Evolutionary conservation across 2,113 vertebrate species (phyloP).

Genomic region (Clarias gariepinus): DNA sequence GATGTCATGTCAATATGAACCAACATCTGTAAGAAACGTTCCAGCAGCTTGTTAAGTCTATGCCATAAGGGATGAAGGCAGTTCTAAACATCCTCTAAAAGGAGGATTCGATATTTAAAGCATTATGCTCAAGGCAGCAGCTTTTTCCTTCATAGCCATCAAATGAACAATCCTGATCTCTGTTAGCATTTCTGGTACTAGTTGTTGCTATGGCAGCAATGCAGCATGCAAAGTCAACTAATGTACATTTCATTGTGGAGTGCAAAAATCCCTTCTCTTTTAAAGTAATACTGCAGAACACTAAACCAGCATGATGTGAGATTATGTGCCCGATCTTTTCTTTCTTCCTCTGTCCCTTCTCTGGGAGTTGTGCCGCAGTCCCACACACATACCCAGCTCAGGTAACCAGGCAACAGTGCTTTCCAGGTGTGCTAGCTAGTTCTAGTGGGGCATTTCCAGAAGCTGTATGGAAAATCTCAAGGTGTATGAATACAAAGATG

Average conservation of each 20-base stretch:
- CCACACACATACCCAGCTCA: constrained; percentile 11
- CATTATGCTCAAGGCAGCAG: neutral
- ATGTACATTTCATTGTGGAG: neutral
- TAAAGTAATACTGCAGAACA: constrained; percentile 21
- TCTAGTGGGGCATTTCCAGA: constrained; percentile 32
- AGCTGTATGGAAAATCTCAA: constrained; percentile 38
- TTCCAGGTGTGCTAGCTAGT: constrained; percentile 11
- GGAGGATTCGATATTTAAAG: neutral
- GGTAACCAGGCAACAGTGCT: constrained; percentile 56
- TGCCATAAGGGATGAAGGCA: no score
- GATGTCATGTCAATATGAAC: no score
- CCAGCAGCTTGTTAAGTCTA: no score
- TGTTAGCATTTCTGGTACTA: constrained; percentile 13
- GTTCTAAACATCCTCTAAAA: no score
- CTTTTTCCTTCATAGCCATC: neutral
- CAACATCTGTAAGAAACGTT: no score
- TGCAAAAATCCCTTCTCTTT: neutral
- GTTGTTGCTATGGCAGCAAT: constrained; percentile 27
- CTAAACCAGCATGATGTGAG: neutral
- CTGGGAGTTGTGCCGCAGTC: constrained; percentile 24
- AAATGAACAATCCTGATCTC: neutral
- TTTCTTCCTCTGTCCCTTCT: constrained; percentile 9
- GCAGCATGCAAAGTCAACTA: neutral
- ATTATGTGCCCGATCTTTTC: constrained; percentile 16
- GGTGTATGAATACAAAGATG: constrained; percentile 25